Base-by-base conservation (phyloP, 2,888 invertebrate species). In the Drosophila vallismaia region DNA sequence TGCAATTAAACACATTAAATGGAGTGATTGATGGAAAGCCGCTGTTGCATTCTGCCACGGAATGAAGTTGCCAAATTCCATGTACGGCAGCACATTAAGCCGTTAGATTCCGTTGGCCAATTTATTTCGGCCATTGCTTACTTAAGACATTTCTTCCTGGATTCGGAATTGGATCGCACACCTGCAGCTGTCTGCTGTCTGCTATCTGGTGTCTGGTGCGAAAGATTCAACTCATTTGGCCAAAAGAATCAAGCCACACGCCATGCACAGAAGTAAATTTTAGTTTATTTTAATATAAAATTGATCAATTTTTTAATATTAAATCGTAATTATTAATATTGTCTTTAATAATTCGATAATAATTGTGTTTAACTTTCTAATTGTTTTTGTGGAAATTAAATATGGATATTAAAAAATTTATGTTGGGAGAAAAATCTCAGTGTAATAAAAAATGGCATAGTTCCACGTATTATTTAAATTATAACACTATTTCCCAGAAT, bases 171-270 rank as follows among this genome's bases (percentile, higher is more conserved):
- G 56, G 40, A 14, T 29, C 52, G 12, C 44, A 14, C 66, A 63
- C 77, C 67, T 67, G 79, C 76, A 68, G 76, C 63, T 59, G 79
- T 28, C 59, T 62, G 29, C 69, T 55, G 14, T 1, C 14, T 14
- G 76, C 63, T 59, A 76, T 28, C 59, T 62, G 29, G 66, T 55
- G 72, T 26, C 59, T 59, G 31, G 64, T 75, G 70, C 40, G 76
- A 71, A 54, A 49, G 82, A 88, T 53, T 51, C 7, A 69, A 84
- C 28, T 75, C 87, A 77, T 88, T 86, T 88, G 88, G 26, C 62
- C 33, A 49, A 67, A 33, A 68, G 44, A 56, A 63, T 64, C 69
- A 73, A 53, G 9, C 6, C 31, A 53, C 40, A 52, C 29, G 26
- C 36, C 19, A 14, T 31, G 9, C 51, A 71, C 49, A 4, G 33